Percentiles rank a stretch among this genome's conserved stretches.
Evolutionary conservation across 2,113 vertebrate species (phyloP).

Genomic region (Lepisosteus osseus): DNA sequence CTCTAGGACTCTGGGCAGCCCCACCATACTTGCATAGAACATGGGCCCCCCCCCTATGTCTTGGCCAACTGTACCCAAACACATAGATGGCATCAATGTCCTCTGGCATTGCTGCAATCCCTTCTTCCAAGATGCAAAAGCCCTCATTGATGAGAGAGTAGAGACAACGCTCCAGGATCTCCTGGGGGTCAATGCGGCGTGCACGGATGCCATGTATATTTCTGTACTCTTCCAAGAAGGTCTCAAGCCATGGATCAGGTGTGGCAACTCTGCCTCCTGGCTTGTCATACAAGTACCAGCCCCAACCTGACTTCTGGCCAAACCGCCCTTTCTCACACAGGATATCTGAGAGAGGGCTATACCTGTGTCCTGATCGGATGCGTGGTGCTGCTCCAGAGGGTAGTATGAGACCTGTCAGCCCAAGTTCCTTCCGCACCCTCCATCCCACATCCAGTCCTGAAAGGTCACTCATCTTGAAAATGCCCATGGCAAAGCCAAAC

Average conservation of each 20-base stretch:
- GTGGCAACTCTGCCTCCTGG: conserved; percentile 61
- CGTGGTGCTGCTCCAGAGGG: conserved; percentile 52
- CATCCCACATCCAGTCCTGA: conserved; percentile 86
- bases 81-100: conserved; percentile 86
- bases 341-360: conserved; percentile 82
- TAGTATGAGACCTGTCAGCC: conserved; percentile 51
- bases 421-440: conserved; percentile 69
- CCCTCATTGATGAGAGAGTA: conserved; percentile 84
- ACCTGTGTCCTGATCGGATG: conserved; percentile 60
- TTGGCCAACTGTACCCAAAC: conserved; percentile 85
- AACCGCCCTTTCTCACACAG: conserved; percentile 79
- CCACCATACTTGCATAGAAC: conserved; percentile 81
- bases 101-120: conserved; percentile 76
- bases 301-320: conserved; percentile 81
- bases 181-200: conserved; percentile 64
- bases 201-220: conserved; percentile 57
- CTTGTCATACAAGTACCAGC: conserved; percentile 86
- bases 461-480: conserved; percentile 80
- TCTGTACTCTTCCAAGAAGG: conserved; percentile 74
- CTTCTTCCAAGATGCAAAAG: conserved; percentile 80
- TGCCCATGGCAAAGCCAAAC: conserved; percentile 85
- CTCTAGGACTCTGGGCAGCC: conserved; percentile 68
- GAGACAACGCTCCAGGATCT: conserved; percentile 83
- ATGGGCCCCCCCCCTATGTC: conserved; percentile 81
- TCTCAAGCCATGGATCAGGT: conserved; percentile 75